phyloP scores from a whole-genome alignment of 2,797 vertebrate genomes.

The Spondyliosoma cantharus region DNA sequence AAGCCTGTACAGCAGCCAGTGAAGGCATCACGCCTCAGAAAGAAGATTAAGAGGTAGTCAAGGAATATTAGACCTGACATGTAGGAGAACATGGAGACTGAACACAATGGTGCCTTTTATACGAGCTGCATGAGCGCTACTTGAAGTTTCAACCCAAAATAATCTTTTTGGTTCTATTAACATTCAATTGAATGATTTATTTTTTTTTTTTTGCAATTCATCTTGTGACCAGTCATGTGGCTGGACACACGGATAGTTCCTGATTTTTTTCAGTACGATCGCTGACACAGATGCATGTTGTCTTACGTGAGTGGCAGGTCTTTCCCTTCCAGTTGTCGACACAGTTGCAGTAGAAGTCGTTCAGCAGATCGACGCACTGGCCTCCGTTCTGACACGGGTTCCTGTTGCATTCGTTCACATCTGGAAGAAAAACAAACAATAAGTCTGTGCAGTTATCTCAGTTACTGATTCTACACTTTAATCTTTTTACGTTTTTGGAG shows the following conservation, averaged over 20 bases:
- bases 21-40: not conserved
- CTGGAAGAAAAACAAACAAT: conserved; percentile 72
- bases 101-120: conserved; percentile 8
- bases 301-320: conserved; percentile 91
- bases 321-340: conserved; percentile 96
- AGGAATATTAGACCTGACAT: conserved; percentile 45
- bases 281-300: not conserved
- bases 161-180: not conserved
- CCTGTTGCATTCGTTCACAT: conserved; percentile 92
- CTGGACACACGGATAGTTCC: not conserved
- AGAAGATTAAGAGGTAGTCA: conserved; percentile 15
- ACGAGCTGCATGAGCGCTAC: not conserved
- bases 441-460: not conserved
- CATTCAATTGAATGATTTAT: no score
- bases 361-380: conserved; percentile 89
- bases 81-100: conserved; percentile 10
- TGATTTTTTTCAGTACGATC: no score
- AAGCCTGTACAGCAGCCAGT: conserved; percentile 35
- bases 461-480: no score
- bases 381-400: conserved; percentile 93
- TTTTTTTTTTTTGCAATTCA: not conserved
- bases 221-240: not conserved
- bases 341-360: conserved; percentile 94
- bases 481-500: no score
- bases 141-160: not conserved